Conservation (phyloP, 2,797 vertebrate species). For the Spinus pinus region DNA sequence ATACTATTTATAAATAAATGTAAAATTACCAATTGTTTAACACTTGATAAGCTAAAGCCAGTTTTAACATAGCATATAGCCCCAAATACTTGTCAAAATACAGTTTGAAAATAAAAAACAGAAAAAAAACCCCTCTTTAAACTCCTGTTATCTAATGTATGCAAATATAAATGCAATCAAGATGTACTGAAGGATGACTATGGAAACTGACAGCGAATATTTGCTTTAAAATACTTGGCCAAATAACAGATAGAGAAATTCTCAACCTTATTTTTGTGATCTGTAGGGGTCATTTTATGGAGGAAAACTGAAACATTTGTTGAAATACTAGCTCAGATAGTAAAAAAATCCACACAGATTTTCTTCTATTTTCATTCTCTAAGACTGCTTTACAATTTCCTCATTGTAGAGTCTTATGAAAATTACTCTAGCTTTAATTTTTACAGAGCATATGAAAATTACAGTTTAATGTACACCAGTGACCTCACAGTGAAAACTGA, state of each 20-base stretch:
- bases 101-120: background rate
- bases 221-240: background rate
- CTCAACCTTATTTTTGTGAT: background rate
- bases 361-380: background rate
- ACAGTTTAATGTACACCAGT: background rate
- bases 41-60: background rate
- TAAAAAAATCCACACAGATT: background rate
- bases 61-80: background rate
- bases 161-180: background rate
- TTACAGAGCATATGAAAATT: background rate
- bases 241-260: background rate
- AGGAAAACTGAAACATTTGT: background rate
- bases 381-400: background rate
- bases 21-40: background rate
- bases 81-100: background rate
- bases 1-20: background rate
- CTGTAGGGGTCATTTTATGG: background rate
- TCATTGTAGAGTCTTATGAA: background rate
- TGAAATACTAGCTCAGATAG: background rate
- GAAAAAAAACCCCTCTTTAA: background rate
- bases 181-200: background rate
- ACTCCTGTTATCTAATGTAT: fast-evolving
- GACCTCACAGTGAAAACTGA: background rate
- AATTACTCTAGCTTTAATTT: background rate
- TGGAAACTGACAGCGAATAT: background rate